phyloP scores from a whole-genome alignment of 2,888 invertebrate species.

The Clivina fossor region DNA sequence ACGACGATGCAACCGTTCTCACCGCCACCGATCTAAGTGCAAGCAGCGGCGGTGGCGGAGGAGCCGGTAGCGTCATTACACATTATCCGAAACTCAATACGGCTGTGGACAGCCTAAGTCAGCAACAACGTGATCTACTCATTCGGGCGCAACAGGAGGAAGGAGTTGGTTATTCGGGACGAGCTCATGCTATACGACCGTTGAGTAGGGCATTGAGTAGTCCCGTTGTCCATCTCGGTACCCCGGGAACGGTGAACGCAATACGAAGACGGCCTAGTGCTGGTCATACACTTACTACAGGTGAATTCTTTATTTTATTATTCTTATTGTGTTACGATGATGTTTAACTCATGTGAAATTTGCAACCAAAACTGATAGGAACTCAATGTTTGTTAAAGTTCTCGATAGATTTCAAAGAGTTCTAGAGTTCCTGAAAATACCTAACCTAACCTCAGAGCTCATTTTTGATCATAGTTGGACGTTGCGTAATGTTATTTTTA shows the following conservation, averaged over 20 bases:
- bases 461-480: too few species aligned
- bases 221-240: conserved; percentile 74
- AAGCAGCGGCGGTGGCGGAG: background rate
- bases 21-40: conserved; percentile 14
- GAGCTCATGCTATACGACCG: conserved; percentile 56
- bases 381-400: too few species aligned
- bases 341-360: too few species aligned
- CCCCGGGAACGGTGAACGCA: conserved; percentile 46
- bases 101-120: conserved; percentile 29
- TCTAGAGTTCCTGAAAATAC: too few species aligned
- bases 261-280: conserved; percentile 51
- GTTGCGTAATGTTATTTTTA: too few species aligned
- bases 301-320: too few species aligned
- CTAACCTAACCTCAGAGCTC: too few species aligned
- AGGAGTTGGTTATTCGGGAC: background rate
- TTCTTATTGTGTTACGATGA: too few species aligned
- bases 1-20: background rate
- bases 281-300: conserved; percentile 52
- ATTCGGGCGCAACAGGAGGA: conserved; percentile 48
- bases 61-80: too few species aligned
- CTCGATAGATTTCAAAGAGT: too few species aligned
- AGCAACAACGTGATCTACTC: conserved; percentile 52
- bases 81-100: too few species aligned
- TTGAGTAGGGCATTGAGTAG: conserved; percentile 83
- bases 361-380: too few species aligned